A percentile compares a stretch with the other conserved stretches of the same genome.
phyloP scores from a whole-genome alignment of 2,113 vertebrate species.

The Aramus guarauna region DNA sequence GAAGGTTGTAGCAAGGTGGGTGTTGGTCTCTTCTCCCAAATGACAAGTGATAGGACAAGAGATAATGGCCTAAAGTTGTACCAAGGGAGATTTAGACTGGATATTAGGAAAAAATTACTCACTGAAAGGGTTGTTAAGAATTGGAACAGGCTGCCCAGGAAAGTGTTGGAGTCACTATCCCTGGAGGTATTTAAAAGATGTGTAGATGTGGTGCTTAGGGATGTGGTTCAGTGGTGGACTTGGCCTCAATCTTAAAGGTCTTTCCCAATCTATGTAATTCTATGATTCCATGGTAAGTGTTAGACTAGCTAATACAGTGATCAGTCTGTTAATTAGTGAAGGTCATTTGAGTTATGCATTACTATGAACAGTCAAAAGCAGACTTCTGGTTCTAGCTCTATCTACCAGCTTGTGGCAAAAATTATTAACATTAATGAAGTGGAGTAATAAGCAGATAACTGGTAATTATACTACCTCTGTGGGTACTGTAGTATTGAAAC shows the following conservation, averaged over 20 bases:
- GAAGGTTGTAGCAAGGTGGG: rapidly evolving
- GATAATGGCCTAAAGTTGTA: neutral
- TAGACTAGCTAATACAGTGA: neutral
- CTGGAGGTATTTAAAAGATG: rapidly evolving
- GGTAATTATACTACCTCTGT: rapidly evolving
- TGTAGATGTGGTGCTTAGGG: rapidly evolving
- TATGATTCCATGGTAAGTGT: neutral
- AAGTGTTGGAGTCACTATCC: neutral
- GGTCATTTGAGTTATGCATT: neutral
- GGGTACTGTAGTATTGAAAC: neutral
- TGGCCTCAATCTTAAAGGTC: neutral
- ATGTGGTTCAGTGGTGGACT: rapidly evolving
- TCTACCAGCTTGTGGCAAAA: neutral
- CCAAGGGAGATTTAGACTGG: rapidly evolving
- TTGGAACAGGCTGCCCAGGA: neutral
- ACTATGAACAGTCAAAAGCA: neutral
- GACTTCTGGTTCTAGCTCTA: neutral
- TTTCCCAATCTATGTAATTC: neutral
- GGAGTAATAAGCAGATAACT: neutral
- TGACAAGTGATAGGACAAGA: neutral
- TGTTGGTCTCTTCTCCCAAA: rapidly evolving
- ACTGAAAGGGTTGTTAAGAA: rapidly evolving
- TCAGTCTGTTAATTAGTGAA: neutral
- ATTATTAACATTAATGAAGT: rapidly evolving
- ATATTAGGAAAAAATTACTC: neutral